Evolutionary conservation across 2,113 vertebrate species (phyloP).

Genomic region (Nansenia antarctica): DNA sequence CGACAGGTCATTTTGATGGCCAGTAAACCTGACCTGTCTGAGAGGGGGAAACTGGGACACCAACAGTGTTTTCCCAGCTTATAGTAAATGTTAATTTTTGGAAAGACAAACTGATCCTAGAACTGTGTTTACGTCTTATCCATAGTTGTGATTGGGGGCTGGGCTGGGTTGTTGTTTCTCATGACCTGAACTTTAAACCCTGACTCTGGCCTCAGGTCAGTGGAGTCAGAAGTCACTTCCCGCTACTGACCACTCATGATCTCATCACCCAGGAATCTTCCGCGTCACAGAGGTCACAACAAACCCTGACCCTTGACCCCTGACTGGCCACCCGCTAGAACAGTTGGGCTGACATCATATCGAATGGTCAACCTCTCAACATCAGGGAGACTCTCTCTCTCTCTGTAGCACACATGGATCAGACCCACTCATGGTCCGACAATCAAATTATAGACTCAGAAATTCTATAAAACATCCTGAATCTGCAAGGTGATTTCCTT

Average conservation of each 20-base stretch:
- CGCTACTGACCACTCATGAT: constrained; percentile 42
- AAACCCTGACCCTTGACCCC: constrained; percentile 12
- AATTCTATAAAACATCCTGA: no score
- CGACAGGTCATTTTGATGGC: neutral
- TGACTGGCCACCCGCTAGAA: constrained; percentile 16
- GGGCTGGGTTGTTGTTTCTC: constrained; percentile 30
- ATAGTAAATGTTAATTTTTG: neutral
- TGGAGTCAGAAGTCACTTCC: constrained; percentile 46
- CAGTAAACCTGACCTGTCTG: neutral
- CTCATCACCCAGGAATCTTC: constrained; percentile 33
- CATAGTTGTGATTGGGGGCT: neutral
- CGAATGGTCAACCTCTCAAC: neutral
- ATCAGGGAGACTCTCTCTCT: no score
- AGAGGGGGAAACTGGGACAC: neutral
- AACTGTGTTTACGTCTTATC: neutral
- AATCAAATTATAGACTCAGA: no score
- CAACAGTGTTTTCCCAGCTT: neutral
- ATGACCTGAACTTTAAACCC: constrained; percentile 54
- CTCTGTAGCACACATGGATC: no score
- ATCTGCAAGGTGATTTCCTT: no score
- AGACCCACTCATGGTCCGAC: no score
- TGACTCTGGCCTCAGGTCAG: constrained; percentile 36
- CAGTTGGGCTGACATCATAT: neutral
- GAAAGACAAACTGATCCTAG: neutral
- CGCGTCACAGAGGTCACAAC: constrained; percentile 18